Base-by-base conservation (phyloP, 1,140 invertebrate species). In the Triops longicaudatus region DNA sequence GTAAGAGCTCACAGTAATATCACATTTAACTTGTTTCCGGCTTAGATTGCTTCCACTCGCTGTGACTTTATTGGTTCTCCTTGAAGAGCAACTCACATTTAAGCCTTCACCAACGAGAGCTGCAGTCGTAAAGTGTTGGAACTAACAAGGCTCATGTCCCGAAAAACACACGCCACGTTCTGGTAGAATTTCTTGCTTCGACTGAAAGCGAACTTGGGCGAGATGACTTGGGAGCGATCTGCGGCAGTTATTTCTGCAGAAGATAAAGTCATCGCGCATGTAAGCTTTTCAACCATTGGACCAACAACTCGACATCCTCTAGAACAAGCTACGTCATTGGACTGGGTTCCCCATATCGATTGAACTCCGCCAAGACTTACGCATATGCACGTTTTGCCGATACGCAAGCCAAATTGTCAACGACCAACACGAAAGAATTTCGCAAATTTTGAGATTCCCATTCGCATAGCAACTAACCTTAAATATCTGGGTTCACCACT, bases 231-330 rank as follows among this genome's bases (percentile, higher is more conserved):
- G 50, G 14, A 63, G 50, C 50, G 14, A 63, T 63, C 50, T 63
- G 50, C 50, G 50, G 50, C 50, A 63, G 50, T 63, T 63, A 63
- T 63, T 63, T 22, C 50, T 63, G 50, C 50, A 63, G 50, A 63
- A 63, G 50, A 63, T 63, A 63, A 63, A 63, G 50, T 63, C 50
- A 63, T 63, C 50, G 50, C 50, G 50, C 50, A 63, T 63, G 50
- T 63, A 63, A 63, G 50, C 50, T 63, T 63, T 63, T 63, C 50
- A 63, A 63, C 50, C 50, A 63, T 63, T 63, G 50, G 50, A 63
- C 50, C 50, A 63, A 63, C 50, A 63, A 63, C 50, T 63, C n/a
- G 50, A 22, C 50, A 17, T 63, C 50, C 17, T 63, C 50, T 63
- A 63, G 50, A 63, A 63, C 50, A 63, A 9, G 50, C 50, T 63